These are phyloP conservation scores for Agrypnus murinus DNA, from an alignment of 2,888 invertebrate genomes.

Conservation along the genomic window DNA sequence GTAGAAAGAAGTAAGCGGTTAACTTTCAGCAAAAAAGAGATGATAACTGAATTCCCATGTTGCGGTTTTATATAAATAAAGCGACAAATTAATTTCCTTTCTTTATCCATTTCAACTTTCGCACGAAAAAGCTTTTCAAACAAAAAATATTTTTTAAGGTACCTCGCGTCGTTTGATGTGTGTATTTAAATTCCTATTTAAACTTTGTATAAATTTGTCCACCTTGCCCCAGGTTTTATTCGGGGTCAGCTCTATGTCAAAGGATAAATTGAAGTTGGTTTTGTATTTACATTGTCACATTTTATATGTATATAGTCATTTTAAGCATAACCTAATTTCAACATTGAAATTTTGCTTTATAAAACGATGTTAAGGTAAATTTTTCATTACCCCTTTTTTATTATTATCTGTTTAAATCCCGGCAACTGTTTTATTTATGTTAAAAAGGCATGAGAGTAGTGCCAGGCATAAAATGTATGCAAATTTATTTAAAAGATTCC, in stretches of 20 bases:
- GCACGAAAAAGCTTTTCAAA: constrained; percentile 25
- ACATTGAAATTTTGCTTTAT: not conserved
- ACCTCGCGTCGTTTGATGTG: constrained; percentile 35
- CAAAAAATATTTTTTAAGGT: constrained; percentile 26
- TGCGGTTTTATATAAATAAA: constrained; percentile 22
- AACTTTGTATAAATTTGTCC: constrained; percentile 40
- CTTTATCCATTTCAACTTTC: constrained; percentile 10
- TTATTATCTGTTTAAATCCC: no score
- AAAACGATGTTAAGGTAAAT: not conserved
- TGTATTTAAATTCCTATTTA: constrained; percentile 41
- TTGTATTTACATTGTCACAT: constrained; percentile 34
- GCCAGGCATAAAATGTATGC: no score
- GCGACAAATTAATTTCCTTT: constrained; percentile 29
- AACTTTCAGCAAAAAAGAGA: not conserved
- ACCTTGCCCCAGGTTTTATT: constrained; percentile 39
- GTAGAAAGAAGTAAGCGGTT: not conserved
- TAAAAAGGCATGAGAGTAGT: no score
- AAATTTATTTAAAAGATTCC: no score
- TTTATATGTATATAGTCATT: constrained; percentile 20
- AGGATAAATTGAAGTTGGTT: constrained; percentile 45
- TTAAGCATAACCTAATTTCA: not conserved
- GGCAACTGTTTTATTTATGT: no score
- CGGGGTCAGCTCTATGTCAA: constrained; percentile 35
- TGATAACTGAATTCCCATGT: constrained; percentile 18
- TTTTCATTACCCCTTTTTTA: no score